Evolutionary conservation across 2,888 invertebrate species (phyloP).

Genomic region (Synergus itoensis): DNA sequence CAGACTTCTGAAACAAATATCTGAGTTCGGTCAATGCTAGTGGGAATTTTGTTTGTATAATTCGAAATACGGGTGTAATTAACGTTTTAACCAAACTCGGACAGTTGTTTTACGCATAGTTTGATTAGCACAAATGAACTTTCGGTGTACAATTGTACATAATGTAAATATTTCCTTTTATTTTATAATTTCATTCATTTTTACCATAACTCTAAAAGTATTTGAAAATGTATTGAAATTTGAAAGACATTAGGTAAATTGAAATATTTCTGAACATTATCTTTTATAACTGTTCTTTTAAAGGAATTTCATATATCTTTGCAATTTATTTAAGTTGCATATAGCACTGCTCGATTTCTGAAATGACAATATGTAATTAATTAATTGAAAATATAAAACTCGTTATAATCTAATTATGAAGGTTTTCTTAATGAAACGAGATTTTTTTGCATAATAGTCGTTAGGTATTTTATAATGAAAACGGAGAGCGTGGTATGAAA

Average conservation of each 20-base stretch:
- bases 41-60: conserved; percentile 32
- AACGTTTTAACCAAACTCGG: conserved; percentile 18
- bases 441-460: not conserved
- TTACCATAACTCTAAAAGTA: not conserved
- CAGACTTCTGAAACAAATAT: conserved; percentile 15
- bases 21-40: conserved; percentile 26
- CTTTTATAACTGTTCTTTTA: not conserved
- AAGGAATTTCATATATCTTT: not conserved
- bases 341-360: not conserved
- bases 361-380: not conserved
- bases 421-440: not conserved
- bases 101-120: conserved; percentile 28
- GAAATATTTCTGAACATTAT: not conserved
- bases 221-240: no score
- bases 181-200: not conserved
- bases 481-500: not conserved
- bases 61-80: conserved; percentile 25
- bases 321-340: not conserved
- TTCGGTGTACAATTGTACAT: conserved; percentile 1
- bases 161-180: conserved; percentile 13
- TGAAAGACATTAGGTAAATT: not conserved
- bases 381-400: not conserved
- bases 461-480: conserved; percentile 17
- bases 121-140: conserved; percentile 37
- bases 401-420: not conserved